phyloP scores from a whole-genome alignment of 2,797 vertebrate species.

The Melanotaenia trifasciata region DNA sequence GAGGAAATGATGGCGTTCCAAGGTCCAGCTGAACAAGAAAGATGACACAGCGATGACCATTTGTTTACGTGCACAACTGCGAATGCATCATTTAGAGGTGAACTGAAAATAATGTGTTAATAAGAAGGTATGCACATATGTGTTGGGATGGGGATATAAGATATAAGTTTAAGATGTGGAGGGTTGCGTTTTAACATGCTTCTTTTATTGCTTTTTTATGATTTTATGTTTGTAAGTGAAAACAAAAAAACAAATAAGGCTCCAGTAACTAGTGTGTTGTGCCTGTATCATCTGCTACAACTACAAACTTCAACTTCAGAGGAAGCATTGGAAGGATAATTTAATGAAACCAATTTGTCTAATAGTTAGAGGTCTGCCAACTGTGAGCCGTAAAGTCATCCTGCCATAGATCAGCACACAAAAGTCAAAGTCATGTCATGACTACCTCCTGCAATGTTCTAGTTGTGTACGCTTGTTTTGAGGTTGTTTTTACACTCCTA shows the following conservation, averaged over 20 bases:
- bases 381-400: conserved; percentile 16
- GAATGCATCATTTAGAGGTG: neutral
- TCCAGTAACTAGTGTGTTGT: neutral
- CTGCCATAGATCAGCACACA: conserved; percentile 17
- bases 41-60: neutral
- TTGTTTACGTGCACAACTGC: neutral
- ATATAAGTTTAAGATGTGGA: too few relatives aligned
- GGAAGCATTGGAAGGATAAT: neutral
- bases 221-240: too few relatives aligned
- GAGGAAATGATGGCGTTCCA: conserved; percentile 88
- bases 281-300: neutral
- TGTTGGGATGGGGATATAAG: too few relatives aligned
- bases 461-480: neutral
- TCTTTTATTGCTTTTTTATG: neutral
- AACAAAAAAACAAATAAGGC: too few relatives aligned
- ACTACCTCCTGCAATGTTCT: too few relatives aligned
- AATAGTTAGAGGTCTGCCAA: conserved; percentile 24
- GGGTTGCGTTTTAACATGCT: neutral
- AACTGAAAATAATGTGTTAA: neutral
- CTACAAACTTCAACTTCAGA: conserved; percentile 8
- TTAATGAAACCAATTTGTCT: conserved; percentile 24
- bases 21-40: conserved; percentile 88
- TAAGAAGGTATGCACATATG: too few relatives aligned
- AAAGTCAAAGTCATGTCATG: neutral
- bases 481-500: neutral